These are phyloP conservation scores for Meteorus cinctellus DNA, from an alignment of 2,888 invertebrate genomes.

Conservation along the genomic window DNA sequence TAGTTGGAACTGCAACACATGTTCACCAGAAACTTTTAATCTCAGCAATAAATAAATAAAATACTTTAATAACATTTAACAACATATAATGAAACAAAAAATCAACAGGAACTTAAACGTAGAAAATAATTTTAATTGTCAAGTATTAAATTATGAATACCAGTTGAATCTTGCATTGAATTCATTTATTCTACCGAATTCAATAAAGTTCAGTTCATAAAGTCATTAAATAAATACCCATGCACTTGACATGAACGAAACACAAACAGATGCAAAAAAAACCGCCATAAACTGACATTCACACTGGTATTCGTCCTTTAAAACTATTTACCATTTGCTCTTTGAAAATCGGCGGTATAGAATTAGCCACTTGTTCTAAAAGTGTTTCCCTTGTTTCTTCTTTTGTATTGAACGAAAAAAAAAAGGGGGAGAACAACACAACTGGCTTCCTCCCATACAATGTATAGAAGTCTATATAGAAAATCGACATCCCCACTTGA, in stretches of 20 bases:
- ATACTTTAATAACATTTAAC: too few relatives aligned
- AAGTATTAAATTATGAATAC: too few relatives aligned
- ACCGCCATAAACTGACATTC: not conserved
- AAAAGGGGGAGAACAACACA: not conserved
- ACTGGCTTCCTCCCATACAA: not conserved
- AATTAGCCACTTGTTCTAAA: slow-evolving; percentile 8
- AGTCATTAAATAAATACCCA: not conserved
- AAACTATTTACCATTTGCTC: not conserved
- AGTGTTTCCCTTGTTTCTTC: not conserved
- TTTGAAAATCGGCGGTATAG: not conserved
- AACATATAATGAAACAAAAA: too few relatives aligned
- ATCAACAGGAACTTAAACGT: too few relatives aligned
- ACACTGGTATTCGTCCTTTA: not conserved
- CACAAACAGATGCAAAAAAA: not conserved
- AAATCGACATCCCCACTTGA: not conserved
- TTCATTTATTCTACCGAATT: too few relatives aligned
- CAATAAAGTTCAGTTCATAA: not conserved
- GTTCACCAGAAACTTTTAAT: too few relatives aligned
- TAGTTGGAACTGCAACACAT: too few relatives aligned
- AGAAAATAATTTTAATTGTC: too few relatives aligned
- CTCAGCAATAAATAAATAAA: too few relatives aligned
- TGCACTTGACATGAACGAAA: not conserved
- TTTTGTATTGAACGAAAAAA: not conserved
- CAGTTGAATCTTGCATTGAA: too few relatives aligned
- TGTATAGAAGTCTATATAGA: not conserved